Conservation (phyloP, 2,113 vertebrate genomes). For the Oryzias javanicus region DNA sequence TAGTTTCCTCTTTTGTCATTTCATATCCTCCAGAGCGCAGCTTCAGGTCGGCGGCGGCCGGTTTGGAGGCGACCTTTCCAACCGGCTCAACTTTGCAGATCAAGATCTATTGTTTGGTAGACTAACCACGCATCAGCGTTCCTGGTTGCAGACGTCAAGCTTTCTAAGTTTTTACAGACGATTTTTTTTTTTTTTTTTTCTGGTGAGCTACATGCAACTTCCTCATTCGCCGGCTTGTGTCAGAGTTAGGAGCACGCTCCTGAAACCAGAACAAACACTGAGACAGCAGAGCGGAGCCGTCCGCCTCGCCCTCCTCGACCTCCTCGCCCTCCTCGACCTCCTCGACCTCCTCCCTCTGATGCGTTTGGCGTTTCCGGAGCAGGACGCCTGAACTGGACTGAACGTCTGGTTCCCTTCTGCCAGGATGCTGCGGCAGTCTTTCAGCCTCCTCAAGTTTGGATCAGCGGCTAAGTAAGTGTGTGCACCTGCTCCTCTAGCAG, state of each 20-base stretch:
- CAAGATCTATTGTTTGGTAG: too few species aligned
- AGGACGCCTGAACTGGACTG: slow-evolving; percentile 16
- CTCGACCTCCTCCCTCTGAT: not conserved
- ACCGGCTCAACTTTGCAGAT: too few species aligned
- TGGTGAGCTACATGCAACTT: slow-evolving; percentile 64
- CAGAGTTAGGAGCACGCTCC: slow-evolving; percentile 9
- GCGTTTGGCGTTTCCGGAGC: slow-evolving; percentile 11
- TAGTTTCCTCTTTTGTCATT: slow-evolving; percentile 58
- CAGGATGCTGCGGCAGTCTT: slow-evolving; percentile 76
- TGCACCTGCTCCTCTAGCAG: not conserved
- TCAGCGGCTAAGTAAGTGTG: slow-evolving; percentile 55
- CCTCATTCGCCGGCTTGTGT: slow-evolving; percentile 64
- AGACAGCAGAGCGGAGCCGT: not conserved
- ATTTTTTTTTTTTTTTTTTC: not conserved
- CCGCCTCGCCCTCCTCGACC: too few species aligned
- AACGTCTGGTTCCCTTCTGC: slow-evolving; percentile 14
- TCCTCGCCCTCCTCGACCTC: too few species aligned
- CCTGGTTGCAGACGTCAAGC: too few species aligned
- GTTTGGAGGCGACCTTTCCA: too few species aligned
- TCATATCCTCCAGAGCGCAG: slow-evolving; percentile 45
- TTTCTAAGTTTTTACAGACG: slow-evolving; percentile 37
- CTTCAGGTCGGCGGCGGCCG: not conserved
- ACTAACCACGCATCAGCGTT: too few species aligned
- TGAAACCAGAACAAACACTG: slow-evolving; percentile 60
- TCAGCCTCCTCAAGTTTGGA: slow-evolving; percentile 75